Percentiles rank a stretch among this genome's conserved stretches.
Evolutionary conservation across 53 echinoderm and acorn worm genomes (phyloP).

Genomic region (Arbacia lixula): DNA sequence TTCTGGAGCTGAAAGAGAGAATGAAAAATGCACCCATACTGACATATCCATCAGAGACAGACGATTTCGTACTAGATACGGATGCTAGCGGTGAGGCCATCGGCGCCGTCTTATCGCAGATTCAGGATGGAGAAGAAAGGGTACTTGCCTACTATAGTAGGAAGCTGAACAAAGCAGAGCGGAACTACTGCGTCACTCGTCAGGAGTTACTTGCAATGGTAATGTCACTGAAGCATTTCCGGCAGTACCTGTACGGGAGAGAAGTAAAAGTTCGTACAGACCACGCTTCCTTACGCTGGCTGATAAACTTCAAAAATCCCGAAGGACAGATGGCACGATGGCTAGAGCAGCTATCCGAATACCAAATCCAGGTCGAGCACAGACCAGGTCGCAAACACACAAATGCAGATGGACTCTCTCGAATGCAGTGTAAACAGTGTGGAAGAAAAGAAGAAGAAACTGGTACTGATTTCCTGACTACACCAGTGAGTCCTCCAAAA

Average conservation of each 20-base stretch:
- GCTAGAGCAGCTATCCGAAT: slow-evolving; percentile 1
- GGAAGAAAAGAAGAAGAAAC: background rate
- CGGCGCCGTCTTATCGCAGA: slow-evolving; percentile 49
- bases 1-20: slow-evolving; percentile 1
- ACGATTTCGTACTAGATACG: slow-evolving; percentile 30
- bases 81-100: slow-evolving; percentile 41
- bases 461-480: background rate
- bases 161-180: background rate
- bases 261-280: background rate
- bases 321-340: slow-evolving; percentile 9
- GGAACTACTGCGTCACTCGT: slow-evolving; percentile 15
- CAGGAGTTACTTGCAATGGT: background rate
- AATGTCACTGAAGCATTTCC: background rate
- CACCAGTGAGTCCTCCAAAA: too few relatives aligned
- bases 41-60: background rate
- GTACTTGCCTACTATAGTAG: background rate
- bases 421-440: slow-evolving; percentile 1
- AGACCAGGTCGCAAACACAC: background rate
- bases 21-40: slow-evolving; percentile 28
- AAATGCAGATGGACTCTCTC: slow-evolving; percentile 12
- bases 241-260: slow-evolving; percentile 3
- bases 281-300: background rate
- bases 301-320: slow-evolving; percentile 15
- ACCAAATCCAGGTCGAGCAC: background rate
- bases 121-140: slow-evolving; percentile 29